Evolutionary conservation across 92 coral and sea anemone genomes (phyloP).

Genomic region (Micromussa lordhowensis): DNA sequence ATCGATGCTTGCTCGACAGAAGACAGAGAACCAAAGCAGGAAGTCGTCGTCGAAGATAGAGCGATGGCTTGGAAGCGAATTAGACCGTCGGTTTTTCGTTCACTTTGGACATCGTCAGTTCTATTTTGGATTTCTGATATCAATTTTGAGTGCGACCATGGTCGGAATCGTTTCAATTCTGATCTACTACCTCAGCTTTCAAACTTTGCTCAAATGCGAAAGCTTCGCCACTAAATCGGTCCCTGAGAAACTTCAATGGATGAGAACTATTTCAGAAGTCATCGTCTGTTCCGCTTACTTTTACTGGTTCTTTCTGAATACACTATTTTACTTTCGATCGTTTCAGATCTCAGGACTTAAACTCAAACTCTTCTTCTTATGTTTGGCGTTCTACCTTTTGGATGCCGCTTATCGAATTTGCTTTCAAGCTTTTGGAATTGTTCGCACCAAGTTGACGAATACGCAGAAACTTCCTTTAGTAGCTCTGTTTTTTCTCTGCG

Average conservation of each 20-base stretch:
- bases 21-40: background rate
- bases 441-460: background rate
- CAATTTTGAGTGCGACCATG: background rate
- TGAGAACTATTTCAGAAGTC: constrained; percentile 8
- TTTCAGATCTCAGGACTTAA: constrained; percentile 13
- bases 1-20: constrained; percentile 3
- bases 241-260: constrained; percentile 16
- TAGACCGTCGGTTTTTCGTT: constrained; percentile 2
- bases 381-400: background rate
- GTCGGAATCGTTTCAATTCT: constrained; percentile 6
- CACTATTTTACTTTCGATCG: constrained; percentile 2
- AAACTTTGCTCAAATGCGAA: constrained; percentile 19
- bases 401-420: constrained; percentile 7
- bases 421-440: background rate
- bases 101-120: constrained; percentile 8
- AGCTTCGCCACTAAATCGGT: background rate
- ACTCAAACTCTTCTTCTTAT: constrained; percentile 4
- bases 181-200: background rate
- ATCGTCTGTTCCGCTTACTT: background rate
- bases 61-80: constrained; percentile 33
- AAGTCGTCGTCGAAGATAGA: background rate
- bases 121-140: constrained; percentile 17
- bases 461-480: constrained; percentile 5
- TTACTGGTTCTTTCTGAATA: background rate
- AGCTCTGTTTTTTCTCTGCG: background rate